phyloP scores from a whole-genome alignment of 2,113 vertebrate species.

The Aphelocoma coerulescens region DNA sequence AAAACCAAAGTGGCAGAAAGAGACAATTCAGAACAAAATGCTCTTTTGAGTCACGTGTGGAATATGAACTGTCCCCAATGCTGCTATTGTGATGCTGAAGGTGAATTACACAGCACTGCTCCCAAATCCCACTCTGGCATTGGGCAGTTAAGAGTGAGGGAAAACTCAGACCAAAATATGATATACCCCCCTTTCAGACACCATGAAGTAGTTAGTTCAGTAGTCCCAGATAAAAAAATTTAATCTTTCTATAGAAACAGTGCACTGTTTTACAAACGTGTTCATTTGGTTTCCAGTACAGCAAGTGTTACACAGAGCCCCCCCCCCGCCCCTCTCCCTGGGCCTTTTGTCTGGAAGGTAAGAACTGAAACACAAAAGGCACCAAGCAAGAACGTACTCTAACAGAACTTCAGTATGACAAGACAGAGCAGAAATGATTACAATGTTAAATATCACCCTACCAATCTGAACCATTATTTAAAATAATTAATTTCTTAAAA shows the following conservation, averaged over 20 bases:
- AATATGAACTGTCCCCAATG: background rate
- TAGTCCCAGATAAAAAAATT: conserved; percentile 68
- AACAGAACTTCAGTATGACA: conserved; percentile 50
- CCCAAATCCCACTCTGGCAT: background rate
- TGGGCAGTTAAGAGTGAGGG: background rate
- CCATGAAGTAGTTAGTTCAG: background rate
- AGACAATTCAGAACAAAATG: background rate
- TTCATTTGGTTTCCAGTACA: conserved; percentile 76
- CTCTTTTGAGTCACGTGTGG: background rate
- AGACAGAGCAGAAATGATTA: conserved; percentile 63
- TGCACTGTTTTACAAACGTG: conserved; percentile 73
- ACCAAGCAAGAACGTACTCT: conserved; percentile 54
- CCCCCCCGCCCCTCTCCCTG: conserved; percentile 1
- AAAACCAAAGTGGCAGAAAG: background rate
- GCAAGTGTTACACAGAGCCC: conserved; percentile 47
- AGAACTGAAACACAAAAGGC: conserved; percentile 64
- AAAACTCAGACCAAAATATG: background rate
- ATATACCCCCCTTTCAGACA: background rate
- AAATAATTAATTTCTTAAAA: conserved; percentile 60
- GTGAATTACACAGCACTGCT: background rate
- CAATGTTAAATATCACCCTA: conserved; percentile 50
- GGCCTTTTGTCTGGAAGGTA: conserved; percentile 11
- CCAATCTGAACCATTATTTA: conserved; percentile 37
- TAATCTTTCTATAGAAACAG: conserved; percentile 79
- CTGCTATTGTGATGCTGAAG: background rate